Conservation (phyloP, 2,888 invertebrate genomes). For the Trilocha varians region DNA sequence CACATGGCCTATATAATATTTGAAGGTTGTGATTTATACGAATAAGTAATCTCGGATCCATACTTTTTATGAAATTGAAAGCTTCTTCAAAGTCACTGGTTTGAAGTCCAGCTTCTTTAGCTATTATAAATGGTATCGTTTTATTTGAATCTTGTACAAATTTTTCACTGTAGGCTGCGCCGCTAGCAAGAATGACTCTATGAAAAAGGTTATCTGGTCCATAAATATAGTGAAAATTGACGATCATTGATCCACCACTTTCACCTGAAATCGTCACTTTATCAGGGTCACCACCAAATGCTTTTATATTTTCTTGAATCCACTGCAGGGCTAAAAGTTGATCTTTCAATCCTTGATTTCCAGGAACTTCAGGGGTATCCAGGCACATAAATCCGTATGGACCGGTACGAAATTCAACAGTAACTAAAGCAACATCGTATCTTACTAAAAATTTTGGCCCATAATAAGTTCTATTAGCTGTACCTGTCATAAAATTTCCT, state of each 20-base stretch:
- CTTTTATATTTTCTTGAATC: constrained; percentile 32
- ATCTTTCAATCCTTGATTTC: constrained; percentile 45
- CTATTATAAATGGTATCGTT: constrained; percentile 22
- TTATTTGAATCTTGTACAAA: constrained; percentile 12
- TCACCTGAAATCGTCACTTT: constrained; percentile 34
- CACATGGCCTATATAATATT: constrained; percentile 19
- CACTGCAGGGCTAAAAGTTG: constrained; percentile 38
- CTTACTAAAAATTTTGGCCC: constrained; percentile 30
- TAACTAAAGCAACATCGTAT: constrained; percentile 30
- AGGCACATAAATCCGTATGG: constrained; percentile 47
- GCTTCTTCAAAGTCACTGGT: constrained; percentile 24
- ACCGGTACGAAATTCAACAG: constrained; percentile 35
- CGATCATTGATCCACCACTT: constrained; percentile 34
- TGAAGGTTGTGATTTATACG: constrained; percentile 14
- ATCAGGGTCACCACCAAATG: constrained; percentile 42
- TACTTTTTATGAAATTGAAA: constrained; percentile 19
- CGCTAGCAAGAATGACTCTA: constrained; percentile 30
- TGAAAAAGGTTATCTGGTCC: constrained; percentile 24
- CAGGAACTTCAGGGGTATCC: constrained; percentile 35
- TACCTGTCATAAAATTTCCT: constrained; percentile 30
- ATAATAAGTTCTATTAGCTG: constrained; percentile 15
- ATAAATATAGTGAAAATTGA: constrained; percentile 28
- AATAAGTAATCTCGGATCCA: constrained; percentile 21
- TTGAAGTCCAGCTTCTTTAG: constrained; percentile 20
- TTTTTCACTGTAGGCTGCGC: constrained; percentile 16